Evolutionary conservation across 2,113 vertebrate genomes (phyloP).

Genomic region (Acanthisitta chloris): DNA sequence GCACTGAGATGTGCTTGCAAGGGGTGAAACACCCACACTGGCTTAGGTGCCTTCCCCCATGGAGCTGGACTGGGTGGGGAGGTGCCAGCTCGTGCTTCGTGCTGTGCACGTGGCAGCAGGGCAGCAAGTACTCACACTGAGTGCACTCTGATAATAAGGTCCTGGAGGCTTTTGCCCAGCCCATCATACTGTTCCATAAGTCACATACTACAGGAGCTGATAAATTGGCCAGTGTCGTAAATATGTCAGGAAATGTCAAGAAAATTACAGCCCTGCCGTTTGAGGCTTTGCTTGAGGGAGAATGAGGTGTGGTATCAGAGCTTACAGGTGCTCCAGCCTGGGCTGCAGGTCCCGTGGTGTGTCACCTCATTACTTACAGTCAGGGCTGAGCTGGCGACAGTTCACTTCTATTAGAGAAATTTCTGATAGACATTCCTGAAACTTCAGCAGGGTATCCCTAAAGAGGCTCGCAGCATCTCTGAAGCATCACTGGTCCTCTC

Average conservation of each 20-base stretch:
- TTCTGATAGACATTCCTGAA: background rate
- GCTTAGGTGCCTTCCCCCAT: background rate
- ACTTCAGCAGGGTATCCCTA: background rate
- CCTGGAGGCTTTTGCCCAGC: background rate
- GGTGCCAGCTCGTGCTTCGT: no score
- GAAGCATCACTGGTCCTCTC: background rate
- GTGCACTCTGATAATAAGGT: background rate
- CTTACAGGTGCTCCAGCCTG: background rate
- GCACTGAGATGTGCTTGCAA: background rate
- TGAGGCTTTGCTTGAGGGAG: slow-evolving; percentile 15
- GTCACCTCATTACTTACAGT: background rate
- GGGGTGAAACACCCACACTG: background rate
- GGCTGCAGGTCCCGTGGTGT: background rate
- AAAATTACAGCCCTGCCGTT: background rate
- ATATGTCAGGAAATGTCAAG: slow-evolving; percentile 13
- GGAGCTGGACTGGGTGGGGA: background rate
- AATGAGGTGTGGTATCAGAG: background rate
- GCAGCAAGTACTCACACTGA: background rate
- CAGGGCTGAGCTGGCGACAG: background rate
- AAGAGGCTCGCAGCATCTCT: background rate
- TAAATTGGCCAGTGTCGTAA: background rate
- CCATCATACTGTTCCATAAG: background rate
- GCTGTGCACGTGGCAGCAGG: no score
- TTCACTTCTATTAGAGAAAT: background rate
- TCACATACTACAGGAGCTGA: background rate